Base-by-base conservation (phyloP, 2,797 vertebrate species). In the Nyctalus aviator region DNA sequence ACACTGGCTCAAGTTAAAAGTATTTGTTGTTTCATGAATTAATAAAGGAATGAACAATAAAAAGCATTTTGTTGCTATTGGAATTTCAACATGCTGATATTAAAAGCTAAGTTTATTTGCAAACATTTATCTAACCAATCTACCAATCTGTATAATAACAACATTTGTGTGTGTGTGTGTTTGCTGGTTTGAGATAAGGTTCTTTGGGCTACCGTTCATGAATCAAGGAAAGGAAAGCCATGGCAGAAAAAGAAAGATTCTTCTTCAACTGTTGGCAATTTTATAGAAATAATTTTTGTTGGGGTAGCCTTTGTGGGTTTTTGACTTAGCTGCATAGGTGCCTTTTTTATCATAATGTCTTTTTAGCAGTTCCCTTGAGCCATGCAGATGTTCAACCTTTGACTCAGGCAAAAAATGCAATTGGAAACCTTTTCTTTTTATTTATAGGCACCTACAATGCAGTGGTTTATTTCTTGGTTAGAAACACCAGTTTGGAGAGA, bases 391-490 rank as follows among this genome's bases (percentile, higher is more conserved):
- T 44, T 68, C 35, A 64, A 64, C 27, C 46, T 37, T 95, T 44
- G 30, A 14, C 41, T 41, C 11, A 41, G 35, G 41, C 30, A 75
- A 64, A 62, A 93, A 90, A 48, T 32, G 15, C 8, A 18, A 66
- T 9, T 48, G 59, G n/a, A 94, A 87, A 35, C 15, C 25, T 93
- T 89, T 21, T 23, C 57, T 75, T 72, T 87, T 78, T 91, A 94
- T 95, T 91, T 87, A 84, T 75, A 75, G 89, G 59, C 23, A 79
- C 27, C 30, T 64, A 23, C n/a, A 48, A 9, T 25, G 59, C 84
- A 77, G 73, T 71, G 41, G 44, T 91, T 94, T 92, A 41, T 93
- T 93, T 93, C 91, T 68, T 91, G 78, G 77, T 91, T 72, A 53
- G 76, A 84, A 92, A 91, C 46, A 48, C 11, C 21, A 6, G 48